Conservation (phyloP, 2,888 invertebrate genomes). For the Chironomus riparius region DNA sequence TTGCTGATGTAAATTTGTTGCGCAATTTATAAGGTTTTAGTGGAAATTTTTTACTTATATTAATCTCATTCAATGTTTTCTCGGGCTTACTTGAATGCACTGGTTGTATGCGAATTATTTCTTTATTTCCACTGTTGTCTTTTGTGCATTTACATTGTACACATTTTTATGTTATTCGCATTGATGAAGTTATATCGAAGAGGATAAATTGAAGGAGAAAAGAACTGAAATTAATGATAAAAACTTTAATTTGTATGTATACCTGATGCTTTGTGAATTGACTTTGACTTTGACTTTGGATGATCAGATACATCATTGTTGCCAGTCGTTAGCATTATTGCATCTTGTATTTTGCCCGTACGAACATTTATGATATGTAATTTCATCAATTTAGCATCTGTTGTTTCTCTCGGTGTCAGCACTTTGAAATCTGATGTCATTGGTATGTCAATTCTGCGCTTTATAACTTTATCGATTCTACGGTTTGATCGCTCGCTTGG, state of each 20-base stretch:
- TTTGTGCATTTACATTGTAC: too few species aligned
- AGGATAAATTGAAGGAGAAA: too few species aligned
- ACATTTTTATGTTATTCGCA: too few species aligned
- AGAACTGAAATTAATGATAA: too few species aligned
- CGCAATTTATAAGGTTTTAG: slow-evolving; percentile 10
- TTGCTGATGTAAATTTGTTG: slow-evolving; percentile 15
- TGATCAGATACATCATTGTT: neutral
- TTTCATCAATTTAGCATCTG: neutral
- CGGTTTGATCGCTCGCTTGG: neutral
- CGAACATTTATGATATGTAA: slow-evolving; percentile 18
- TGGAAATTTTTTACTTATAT: neutral
- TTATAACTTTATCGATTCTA: neutral
- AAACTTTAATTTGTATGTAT: too few species aligned
- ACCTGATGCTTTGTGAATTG: neutral
- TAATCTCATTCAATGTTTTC: slow-evolving; percentile 1
- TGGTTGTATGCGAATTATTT: slow-evolving; percentile 11
- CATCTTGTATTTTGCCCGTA: slow-evolving; percentile 22
- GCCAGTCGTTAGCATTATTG: slow-evolving; percentile 4
- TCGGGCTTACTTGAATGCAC: slow-evolving; percentile 1
- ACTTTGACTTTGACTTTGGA: neutral
- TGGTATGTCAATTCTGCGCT: neutral
- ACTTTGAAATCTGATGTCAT: neutral
- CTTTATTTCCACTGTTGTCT: neutral
- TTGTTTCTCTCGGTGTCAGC: neutral
- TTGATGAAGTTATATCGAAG: too few species aligned